Conservation (phyloP, 2,888 invertebrate species). For the Drosophila meridionalis region DNA sequence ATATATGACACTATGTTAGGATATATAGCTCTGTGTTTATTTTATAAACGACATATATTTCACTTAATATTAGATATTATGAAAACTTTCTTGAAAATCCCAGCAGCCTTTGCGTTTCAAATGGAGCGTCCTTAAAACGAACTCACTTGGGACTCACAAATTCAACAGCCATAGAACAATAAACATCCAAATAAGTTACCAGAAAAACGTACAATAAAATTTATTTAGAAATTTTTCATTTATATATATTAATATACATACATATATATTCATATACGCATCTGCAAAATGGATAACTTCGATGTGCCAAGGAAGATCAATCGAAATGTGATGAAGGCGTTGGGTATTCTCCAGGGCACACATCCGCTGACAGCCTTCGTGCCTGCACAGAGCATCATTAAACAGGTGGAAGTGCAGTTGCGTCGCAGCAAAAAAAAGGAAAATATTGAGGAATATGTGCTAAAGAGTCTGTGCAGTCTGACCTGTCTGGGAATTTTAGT, state of each 20-base stretch:
- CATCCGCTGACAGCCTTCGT: not conserved
- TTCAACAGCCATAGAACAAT: not conserved
- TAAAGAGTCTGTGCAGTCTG: slow-evolving; percentile 4
- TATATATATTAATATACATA: too few species aligned
- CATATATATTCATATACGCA: not conserved
- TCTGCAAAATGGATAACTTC: slow-evolving; percentile 27
- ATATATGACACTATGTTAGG: too few species aligned
- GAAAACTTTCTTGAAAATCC: too few species aligned
- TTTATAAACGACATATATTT: too few species aligned
- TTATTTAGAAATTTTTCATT: too few species aligned
- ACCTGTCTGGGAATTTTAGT: slow-evolving; percentile 23
- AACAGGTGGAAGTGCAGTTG: slow-evolving; percentile 4
- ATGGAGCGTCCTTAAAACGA: not conserved
- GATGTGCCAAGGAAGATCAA: slow-evolving; percentile 11
- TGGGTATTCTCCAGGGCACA: not conserved
- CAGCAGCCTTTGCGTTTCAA: not conserved
- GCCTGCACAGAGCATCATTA: not conserved
- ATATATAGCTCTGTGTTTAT: too few species aligned
- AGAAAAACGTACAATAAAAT: too few species aligned
- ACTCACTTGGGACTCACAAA: not conserved
- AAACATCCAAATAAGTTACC: not conserved
- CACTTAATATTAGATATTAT: too few species aligned
- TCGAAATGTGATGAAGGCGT: slow-evolving; percentile 12
- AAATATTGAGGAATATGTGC: not conserved
- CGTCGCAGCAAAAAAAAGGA: accelerated